Evolutionary conservation across 2,113 vertebrate species (phyloP), one percentile per base, ranked within the genome.

Genomic region (Pomatostomus ruficeps): DNA sequence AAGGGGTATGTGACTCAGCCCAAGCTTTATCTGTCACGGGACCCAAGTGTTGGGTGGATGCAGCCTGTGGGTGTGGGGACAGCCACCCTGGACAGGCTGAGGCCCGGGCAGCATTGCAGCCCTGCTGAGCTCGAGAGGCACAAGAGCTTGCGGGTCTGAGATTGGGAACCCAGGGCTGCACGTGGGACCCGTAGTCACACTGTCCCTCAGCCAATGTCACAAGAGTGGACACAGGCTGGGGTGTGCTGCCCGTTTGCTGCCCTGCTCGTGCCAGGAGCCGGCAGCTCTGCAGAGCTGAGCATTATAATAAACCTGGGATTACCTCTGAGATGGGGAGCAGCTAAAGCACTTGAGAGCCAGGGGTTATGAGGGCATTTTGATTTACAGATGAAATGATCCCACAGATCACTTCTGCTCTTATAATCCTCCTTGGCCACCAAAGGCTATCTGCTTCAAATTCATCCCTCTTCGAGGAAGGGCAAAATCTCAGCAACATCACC

Each of bases 191-290:
- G 3, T 0, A 26, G 63, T 36, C n/a, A 61, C 51, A 5, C 29
- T 6, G 1, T 42, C n/a, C 31, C 55, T 52, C n/a, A 5, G 40
- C 24, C 31, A 0, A 0, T 40, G 46, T 14, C 66, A 23, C 3
- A 9, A 28, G 45, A 52, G 29, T 22, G 63, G 55, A 14, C 36
- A 12, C 12, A 35, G 71, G 9, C 16, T 8, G 17, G 15, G 18
- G 1, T 8, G 48, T 42, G 62, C 57, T 83, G 16, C 26, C 54
- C 1, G 0, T 70, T 72, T 20, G 6, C 55, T 59, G 55, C 54
- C 49, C 29, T 71, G 52, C 83, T 80, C 2, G 1, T 57, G 28
- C 54, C 5, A 7, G 58, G 62, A 70, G 83, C 75, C 0, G 0
- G 72, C 75, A 42, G 49, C 62, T 46, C 79, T 13, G 51, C 76